A percentile compares a stretch with the other conserved stretches of the same genome.
Evolutionary conservation across 2,888 invertebrate species (phyloP).

Genomic region (Plemyria rubiginata): DNA sequence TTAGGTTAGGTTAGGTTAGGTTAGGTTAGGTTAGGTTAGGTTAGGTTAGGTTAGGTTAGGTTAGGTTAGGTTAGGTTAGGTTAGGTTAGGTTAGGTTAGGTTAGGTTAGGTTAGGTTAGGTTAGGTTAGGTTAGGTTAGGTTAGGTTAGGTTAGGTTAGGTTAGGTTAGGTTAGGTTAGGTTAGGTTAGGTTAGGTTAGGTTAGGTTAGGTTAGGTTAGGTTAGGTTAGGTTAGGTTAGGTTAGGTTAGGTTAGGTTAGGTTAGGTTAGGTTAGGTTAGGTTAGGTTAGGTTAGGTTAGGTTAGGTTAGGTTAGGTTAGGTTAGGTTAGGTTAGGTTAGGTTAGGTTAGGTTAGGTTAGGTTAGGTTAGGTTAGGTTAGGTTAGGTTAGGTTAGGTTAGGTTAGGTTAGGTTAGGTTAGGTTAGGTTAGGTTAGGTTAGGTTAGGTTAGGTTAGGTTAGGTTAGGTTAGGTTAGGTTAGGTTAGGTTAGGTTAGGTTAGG

Average conservation of each 20-base stretch:
- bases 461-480: slow-evolving; percentile 22
- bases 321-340: slow-evolving; percentile 24
- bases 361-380: slow-evolving; percentile 29
- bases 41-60: slow-evolving; percentile 34
- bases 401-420: slow-evolving; percentile 22
- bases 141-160: slow-evolving; percentile 34
- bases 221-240: slow-evolving; percentile 29
- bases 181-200: slow-evolving; percentile 29
- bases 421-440: slow-evolving; percentile 24
- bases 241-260: slow-evolving; percentile 22
- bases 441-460: slow-evolving; percentile 33
- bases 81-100: slow-evolving; percentile 34
- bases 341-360: slow-evolving; percentile 25
- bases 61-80: slow-evolving; percentile 34
- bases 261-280: slow-evolving; percentile 23
- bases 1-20: slow-evolving; percentile 31
- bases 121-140: slow-evolving; percentile 34
- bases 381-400: slow-evolving; percentile 25
- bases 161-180: slow-evolving; percentile 34
- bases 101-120: slow-evolving; percentile 34
- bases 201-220: slow-evolving; percentile 30
- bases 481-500: slow-evolving; percentile 25
- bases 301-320: slow-evolving; percentile 23
- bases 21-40: slow-evolving; percentile 31
- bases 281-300: slow-evolving; percentile 24